Evolutionary conservation across 2,797 vertebrate species (phyloP), one percentile per base, ranked within the genome.

Genomic region (Agapornis canus): DNA sequence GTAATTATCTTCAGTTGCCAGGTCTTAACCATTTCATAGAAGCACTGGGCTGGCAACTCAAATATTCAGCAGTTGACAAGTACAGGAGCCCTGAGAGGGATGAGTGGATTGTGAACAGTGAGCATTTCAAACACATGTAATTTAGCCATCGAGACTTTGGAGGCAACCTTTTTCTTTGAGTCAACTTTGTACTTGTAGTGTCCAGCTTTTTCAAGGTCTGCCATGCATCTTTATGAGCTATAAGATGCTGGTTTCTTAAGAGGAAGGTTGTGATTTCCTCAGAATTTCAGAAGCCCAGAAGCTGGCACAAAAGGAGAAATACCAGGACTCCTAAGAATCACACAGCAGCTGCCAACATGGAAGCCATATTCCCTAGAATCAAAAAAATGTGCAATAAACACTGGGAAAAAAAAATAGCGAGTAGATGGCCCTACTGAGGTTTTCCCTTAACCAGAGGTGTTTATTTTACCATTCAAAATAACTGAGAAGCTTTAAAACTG

Each of bases 281-380:
- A 0, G 45, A 43, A 82, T 42, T 52, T 15, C 31, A 45, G 60
- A 26, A 59, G 11, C 3, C 56, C 47, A 48, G 27, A 48, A n/a
- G 10, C 0, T 63, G 48, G 51, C 32, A 20, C 0, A 35, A 64
- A 10, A 72, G 16, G 14, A 78, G 51, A 78, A 92, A 60, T 4
- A 37, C 13, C 51, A 39, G 26, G 75, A 71, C 15, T 4, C 48
- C 56, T 49, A 19, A 32, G 57, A 48, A 68, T 51, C 56, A n/a
- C 5, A 9, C 10, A 17, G 52, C 0, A 0, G 10, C 15, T 80
- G 68, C 16, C 29, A 49, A 63, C 17, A 15, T 29, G 75, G 22
- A 60, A 89, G 81, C 1, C 22, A 5, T 8, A 16, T 32, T 68
- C 37, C 31, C 39, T 17, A 63, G 23, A 10, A 39, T 39, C 5